Evolutionary conservation across 2,888 invertebrate species (phyloP).

Genomic region (Lagria hirta): DNA sequence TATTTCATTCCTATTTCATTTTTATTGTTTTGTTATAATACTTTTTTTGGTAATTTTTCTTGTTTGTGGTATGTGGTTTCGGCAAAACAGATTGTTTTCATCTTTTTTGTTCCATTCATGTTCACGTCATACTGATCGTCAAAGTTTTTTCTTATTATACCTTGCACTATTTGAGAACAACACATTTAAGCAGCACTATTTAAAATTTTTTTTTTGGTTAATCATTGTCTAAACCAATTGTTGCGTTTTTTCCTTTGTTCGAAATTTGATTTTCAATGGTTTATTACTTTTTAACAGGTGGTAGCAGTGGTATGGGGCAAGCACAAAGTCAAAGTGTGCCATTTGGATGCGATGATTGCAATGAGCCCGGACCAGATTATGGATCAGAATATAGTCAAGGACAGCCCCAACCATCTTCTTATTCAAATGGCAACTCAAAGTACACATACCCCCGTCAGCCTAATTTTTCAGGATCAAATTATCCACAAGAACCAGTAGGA

Average conservation of each 20-base stretch:
- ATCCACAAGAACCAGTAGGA: background rate
- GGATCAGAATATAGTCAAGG: conserved; percentile 37
- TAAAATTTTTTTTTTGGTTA: conserved; percentile 2
- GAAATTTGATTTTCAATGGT: background rate
- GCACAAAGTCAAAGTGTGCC: conserved; percentile 82
- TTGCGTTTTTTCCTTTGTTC: conserved; percentile 9
- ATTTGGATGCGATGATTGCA: conserved; percentile 72
- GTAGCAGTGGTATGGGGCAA: conserved; percentile 82
- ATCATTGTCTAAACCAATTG: no score
- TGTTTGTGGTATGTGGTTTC: no score
- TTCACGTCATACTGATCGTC: no score
- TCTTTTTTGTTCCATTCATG: no score
- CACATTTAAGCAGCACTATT: background rate
- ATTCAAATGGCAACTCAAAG: no score
- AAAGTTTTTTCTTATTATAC: no score
- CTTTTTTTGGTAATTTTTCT: no score
- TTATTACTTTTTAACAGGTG: conserved; percentile 59
- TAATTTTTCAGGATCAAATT: conserved; percentile 9
- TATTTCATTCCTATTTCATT: no score
- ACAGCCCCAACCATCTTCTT: conserved; percentile 34
- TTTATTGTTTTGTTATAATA: no score
- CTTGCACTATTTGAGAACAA: background rate
- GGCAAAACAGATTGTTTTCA: no score
- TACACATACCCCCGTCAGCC: no score
- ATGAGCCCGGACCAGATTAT: no score